Base-by-base conservation (phyloP, 2,888 invertebrate genomes). In the Cancer borealis region DNA sequence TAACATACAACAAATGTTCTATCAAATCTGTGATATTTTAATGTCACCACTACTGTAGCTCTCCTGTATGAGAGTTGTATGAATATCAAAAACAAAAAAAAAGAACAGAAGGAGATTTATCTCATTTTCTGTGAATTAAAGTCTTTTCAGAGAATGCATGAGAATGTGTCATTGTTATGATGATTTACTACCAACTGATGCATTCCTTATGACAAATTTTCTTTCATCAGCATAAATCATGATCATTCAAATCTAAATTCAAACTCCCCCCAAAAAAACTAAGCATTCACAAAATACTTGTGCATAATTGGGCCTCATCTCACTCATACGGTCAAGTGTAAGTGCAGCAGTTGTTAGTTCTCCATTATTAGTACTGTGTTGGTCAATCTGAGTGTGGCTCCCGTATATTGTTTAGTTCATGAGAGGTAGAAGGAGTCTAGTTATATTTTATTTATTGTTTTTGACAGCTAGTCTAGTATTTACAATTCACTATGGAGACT, bases 11-110 rank as follows among this genome's bases (percentile, higher is more conserved):
- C 95, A 95, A 95, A 95, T 95, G 94, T 95, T 95, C 94, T 95
- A 93, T 95, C 91, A 95, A 94, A 95, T 95, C 95, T 95, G 95
- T 95, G 95, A 95, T 95, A 95, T 95, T 95, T 95, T 93, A 95
- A 95, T 95, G 95, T 95, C 95, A 95, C 95, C 95, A 92, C 92
- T 95, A 95, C 88, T 94, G 95, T 95, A 92, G 92, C 93, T 94
- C 95, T 94, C 95, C 88, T 94, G 94, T 94, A 84, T 94, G 94
- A 92, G 95, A 93, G 94, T 93, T 94, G 93, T 95, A 94, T 94
- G 94, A 93, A 95, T 95, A 95, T 95, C 95, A 95, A 95, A 95
- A 95, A 91, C 21, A 39, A 39, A 60, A 91, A 91, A 73, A 26
- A 66, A 93, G 92, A 94, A 91, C 89, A 94, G 94, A 93, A 92